These are phyloP conservation scores for Crepidodera aurea DNA, from an alignment of 2,888 invertebrate genomes.

Conservation along the genomic window DNA sequence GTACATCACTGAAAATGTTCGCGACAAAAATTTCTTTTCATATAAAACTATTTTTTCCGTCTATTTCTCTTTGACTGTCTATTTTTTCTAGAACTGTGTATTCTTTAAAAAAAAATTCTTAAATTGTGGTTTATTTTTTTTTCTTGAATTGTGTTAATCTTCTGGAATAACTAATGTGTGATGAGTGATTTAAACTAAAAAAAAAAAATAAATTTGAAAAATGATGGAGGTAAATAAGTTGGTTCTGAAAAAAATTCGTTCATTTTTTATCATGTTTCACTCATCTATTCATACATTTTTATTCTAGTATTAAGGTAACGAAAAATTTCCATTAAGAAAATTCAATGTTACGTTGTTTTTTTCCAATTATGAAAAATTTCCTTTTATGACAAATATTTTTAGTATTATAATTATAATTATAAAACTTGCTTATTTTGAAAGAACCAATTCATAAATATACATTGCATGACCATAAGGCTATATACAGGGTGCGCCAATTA, in stretches of 20 bases:
- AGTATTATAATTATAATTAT: too few relatives aligned
- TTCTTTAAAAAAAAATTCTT: too few relatives aligned
- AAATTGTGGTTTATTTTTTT: slow-evolving; percentile 10
- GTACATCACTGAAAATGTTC: slow-evolving; percentile 15
- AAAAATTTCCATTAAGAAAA: too few relatives aligned
- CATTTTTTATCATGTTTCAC: neutral
- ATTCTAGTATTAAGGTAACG: neutral
- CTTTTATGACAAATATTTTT: too few relatives aligned
- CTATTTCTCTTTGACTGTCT: slow-evolving; percentile 7
- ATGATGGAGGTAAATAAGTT: slow-evolving; percentile 14
- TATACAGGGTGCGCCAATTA: too few relatives aligned
- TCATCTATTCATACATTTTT: neutral
- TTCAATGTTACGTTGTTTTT: too few relatives aligned
- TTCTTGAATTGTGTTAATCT: slow-evolving; percentile 1
- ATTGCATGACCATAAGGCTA: too few relatives aligned
- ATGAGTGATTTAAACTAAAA: slow-evolving; percentile 17
- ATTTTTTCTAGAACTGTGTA: neutral
- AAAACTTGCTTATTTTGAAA: too few relatives aligned
- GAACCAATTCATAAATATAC: too few relatives aligned
- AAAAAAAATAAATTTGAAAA: neutral
- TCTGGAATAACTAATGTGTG: slow-evolving; percentile 10
- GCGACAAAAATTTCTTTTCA: too few relatives aligned
- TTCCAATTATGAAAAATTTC: too few relatives aligned
- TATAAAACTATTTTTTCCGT: slow-evolving; percentile 6
- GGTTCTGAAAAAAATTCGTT: neutral